A percentile compares a stretch with the other conserved stretches of the same genome.
Evolutionary conservation across 2,113 vertebrate genomes (phyloP).

Genomic region (Lagenorhynchus albirostris): DNA sequence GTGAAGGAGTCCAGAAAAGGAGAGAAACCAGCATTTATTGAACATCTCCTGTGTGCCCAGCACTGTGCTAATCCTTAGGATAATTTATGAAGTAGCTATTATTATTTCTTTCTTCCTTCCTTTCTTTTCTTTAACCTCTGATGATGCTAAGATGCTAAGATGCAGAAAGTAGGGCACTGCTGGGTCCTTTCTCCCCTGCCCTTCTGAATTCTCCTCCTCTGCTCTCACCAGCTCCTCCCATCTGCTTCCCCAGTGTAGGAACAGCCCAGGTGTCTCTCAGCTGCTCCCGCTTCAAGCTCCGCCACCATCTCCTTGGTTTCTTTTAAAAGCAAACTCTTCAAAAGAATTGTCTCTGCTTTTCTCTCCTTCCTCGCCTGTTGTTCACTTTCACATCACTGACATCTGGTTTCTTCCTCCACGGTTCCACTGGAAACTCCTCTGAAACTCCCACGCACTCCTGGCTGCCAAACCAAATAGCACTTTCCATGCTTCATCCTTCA

Average conservation of each 20-base stretch:
- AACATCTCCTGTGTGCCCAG: not conserved
- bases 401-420: not conserved
- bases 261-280: not conserved
- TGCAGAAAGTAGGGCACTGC: not conserved
- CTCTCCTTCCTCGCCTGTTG: not conserved
- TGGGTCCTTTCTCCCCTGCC: no score
- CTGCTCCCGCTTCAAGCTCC: not conserved
- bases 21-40: not conserved
- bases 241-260: fast-evolving
- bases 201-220: fast-evolving
- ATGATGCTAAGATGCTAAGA: not conserved
- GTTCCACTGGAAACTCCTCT: not conserved
- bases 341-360: not conserved
- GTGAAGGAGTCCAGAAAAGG: no score
- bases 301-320: not conserved
- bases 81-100: not conserved
- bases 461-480: no score
- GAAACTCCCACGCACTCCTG: not conserved
- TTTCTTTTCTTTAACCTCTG: not conserved
- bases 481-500: not conserved
- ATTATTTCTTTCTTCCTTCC: not conserved
- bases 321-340: not conserved
- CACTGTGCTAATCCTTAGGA: not conserved
- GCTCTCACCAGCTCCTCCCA: not conserved
- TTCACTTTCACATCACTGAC: not conserved